These are phyloP conservation scores for Nasonia vitripennis DNA, from an alignment of 1,140 invertebrate genomes.

Conservation along the genomic window DNA sequence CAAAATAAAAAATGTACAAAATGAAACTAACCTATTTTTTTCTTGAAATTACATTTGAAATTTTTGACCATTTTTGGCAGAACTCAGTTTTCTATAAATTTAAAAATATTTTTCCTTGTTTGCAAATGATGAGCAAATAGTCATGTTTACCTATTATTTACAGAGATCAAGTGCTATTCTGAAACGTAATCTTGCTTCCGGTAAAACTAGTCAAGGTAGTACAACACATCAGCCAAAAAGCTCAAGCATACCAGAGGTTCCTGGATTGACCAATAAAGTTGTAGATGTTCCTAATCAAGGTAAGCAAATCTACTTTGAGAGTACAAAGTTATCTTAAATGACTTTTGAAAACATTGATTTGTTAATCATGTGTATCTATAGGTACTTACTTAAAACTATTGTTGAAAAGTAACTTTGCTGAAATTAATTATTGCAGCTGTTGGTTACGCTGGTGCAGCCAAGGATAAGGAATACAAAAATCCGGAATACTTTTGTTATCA, in stretches of 20 bases:
- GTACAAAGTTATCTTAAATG: too few relatives aligned
- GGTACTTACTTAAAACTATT: background rate
- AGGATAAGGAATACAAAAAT: constrained; percentile 86
- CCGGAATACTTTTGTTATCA: constrained; percentile 92
- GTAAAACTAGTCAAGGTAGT: background rate
- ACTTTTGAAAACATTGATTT: too few relatives aligned
- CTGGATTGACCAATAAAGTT: constrained; percentile 80
- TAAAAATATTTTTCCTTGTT: constrained; percentile 3
- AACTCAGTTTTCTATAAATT: too few relatives aligned
- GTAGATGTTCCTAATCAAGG: constrained; percentile 76
- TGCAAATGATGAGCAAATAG: background rate
- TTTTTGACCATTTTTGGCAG: too few relatives aligned
- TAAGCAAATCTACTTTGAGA: constrained; percentile 60
- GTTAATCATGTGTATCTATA: background rate
- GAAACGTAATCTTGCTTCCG: background rate
- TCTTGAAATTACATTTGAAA: too few relatives aligned
- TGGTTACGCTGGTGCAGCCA: constrained; percentile 84
- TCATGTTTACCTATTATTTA: constrained; percentile 1
- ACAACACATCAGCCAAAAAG: background rate
- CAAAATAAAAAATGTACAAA: background rate
- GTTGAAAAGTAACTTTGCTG: background rate
- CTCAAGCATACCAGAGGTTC: constrained; percentile 71
- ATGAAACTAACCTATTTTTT: background rate
- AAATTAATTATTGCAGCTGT: constrained; percentile 67
- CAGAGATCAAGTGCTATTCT: constrained; percentile 25